These are phyloP conservation scores for Scolanthus callimorphus DNA, from an alignment of 92 coral and sea anemone species.

Conservation along the genomic window DNA sequence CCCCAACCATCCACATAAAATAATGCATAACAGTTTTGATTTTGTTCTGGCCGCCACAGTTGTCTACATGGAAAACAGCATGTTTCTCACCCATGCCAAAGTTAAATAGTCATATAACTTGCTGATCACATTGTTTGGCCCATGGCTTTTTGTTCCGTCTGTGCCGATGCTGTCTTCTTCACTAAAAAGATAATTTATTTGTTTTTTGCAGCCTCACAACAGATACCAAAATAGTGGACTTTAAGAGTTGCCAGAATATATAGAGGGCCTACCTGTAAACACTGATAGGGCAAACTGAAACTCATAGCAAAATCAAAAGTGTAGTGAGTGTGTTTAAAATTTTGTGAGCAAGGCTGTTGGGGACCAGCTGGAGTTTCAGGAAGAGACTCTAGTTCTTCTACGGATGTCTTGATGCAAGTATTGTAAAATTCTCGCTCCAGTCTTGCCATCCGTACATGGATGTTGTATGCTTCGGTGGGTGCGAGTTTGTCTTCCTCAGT, in stretches of 20 bases:
- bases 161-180: background rate
- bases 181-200: conserved; percentile 11
- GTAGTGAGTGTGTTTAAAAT: conserved; percentile 8
- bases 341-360: conserved; percentile 16
- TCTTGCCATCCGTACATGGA: background rate
- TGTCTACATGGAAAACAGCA: background rate
- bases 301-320: conserved; percentile 13
- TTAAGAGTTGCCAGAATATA: conserved; percentile 4
- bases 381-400: conserved; percentile 12
- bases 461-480: background rate
- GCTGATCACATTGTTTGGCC: background rate
- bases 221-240: conserved; percentile 17
- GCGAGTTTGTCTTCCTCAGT: background rate
- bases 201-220: conserved; percentile 5
- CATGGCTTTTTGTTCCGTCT: background rate
- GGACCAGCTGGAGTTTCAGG: conserved; percentile 15
- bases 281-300: conserved; percentile 5
- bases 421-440: background rate
- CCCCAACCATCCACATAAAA: background rate
- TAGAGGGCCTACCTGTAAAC: conserved; percentile 11
- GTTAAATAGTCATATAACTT: background rate
- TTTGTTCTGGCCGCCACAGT: background rate
- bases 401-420: conserved; percentile 5
- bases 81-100: background rate
- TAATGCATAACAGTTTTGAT: background rate